A percentile compares a stretch with the other conserved stretches of the same genome.
Conservation (phyloP, 2,888 invertebrate species). For the Amaurobius ferox region DNA sequence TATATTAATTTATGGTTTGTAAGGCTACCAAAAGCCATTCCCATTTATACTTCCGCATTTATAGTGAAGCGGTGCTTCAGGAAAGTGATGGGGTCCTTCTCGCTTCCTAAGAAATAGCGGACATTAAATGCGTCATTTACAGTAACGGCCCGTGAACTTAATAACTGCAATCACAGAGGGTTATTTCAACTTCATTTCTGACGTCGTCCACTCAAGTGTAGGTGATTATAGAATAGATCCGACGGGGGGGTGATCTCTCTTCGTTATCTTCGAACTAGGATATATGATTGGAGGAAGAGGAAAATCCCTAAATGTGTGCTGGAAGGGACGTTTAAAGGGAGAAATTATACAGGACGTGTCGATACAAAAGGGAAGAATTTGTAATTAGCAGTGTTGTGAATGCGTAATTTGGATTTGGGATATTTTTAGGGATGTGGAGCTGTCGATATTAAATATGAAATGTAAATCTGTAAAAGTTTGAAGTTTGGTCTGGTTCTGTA, state of each 20-base stretch:
- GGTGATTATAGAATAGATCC: conserved; percentile 8
- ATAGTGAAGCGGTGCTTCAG: not conserved
- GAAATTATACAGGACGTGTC: not conserved
- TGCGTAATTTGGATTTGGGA: too few relatives aligned
- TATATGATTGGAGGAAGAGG: not conserved
- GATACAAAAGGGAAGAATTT: not conserved
- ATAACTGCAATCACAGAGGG: conserved; percentile 65
- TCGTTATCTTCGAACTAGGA: not conserved
- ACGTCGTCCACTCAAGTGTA: not conserved
- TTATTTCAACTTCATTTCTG: conserved; percentile 51
- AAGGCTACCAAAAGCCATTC: not conserved
- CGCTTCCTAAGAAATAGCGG: not conserved
- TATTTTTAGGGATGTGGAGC: too few relatives aligned
- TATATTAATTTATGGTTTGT: not conserved
- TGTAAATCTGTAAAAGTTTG: too few relatives aligned
- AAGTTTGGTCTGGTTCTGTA: too few relatives aligned
- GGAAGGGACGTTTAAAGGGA: not conserved
- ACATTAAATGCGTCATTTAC: conserved; percentile 58
- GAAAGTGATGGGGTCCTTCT: not conserved
- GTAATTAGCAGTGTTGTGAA: not conserved
- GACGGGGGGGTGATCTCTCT: not conserved
- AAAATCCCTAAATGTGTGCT: not conserved
- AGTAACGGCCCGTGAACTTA: conserved; percentile 54
- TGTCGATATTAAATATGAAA: too few relatives aligned
- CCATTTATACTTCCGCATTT: not conserved